Conservation (phyloP, 2,888 invertebrate genomes). For the Parnassius orleans region DNA sequence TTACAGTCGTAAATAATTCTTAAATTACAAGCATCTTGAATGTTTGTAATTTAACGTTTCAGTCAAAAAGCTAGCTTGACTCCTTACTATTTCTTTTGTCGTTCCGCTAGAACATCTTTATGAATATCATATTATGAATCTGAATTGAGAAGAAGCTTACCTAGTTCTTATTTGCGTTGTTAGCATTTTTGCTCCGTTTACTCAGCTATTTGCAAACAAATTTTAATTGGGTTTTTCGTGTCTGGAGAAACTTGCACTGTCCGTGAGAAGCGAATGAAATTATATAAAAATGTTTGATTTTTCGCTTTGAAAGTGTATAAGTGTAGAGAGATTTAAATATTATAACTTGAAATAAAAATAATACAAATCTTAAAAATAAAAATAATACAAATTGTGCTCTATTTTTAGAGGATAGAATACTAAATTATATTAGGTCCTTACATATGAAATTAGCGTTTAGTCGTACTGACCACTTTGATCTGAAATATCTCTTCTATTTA, state of each 20-base stretch:
- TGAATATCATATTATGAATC: slow-evolving; percentile 74
- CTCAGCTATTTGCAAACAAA: slow-evolving; percentile 71
- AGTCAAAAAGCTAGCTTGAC: slow-evolving; percentile 46
- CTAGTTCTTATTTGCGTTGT: slow-evolving; percentile 69
- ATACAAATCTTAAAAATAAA: no score
- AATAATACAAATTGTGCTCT: no score
- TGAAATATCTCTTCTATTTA: no score
- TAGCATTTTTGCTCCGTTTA: slow-evolving; percentile 65
- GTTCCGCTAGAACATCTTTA: slow-evolving; percentile 62
- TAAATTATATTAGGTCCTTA: no score
- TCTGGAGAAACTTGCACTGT: slow-evolving; percentile 64
- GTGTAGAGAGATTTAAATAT: no score
- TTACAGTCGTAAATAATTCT: slow-evolving; percentile 41
- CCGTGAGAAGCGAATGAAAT: slow-evolving; percentile 49
- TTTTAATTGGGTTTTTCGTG: slow-evolving; percentile 74
- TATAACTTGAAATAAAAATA: no score
- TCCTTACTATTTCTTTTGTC: slow-evolving; percentile 50
- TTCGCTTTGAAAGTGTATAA: slow-evolving; percentile 27
- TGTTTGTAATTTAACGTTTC: slow-evolving; percentile 58
- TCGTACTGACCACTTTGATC: no score
- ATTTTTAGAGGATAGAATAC: no score
- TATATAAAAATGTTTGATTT: slow-evolving; percentile 36
- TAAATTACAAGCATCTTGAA: slow-evolving; percentile 37
- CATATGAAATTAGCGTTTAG: no score
- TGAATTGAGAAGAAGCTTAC: slow-evolving; percentile 72